A percentile compares a stretch with the other conserved stretches of the same genome.
Conservation (phyloP, 2,113 vertebrate genomes). For the Prolemur simus region DNA sequence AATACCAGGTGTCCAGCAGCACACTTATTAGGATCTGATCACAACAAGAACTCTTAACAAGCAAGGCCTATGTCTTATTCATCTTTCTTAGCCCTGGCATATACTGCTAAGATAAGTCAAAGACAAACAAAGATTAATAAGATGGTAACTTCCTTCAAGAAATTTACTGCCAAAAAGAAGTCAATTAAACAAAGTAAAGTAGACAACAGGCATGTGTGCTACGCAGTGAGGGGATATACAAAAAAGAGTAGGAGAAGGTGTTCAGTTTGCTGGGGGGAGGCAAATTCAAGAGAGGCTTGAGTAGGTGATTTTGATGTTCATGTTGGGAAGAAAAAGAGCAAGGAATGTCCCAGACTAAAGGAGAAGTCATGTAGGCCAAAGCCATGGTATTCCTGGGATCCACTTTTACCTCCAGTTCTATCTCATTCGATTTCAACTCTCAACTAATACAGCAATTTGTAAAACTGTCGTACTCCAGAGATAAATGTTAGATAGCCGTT, state of each 20-base stretch:
- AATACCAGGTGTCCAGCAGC: neutral
- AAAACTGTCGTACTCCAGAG: neutral
- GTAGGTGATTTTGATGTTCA: neutral
- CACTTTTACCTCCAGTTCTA: neutral
- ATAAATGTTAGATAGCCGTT: neutral
- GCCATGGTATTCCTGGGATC: neutral
- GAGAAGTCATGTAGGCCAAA: neutral
- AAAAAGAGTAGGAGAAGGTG: neutral
- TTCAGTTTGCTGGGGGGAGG: neutral
- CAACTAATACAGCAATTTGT: neutral
- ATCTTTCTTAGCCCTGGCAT: neutral
- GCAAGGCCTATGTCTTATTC: neutral
- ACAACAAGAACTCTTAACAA: neutral
- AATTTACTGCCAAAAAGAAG: neutral
- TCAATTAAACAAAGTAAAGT: neutral
- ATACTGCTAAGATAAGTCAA: neutral
- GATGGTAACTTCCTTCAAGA: neutral
- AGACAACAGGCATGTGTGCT: neutral
- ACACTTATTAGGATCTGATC: constrained; percentile 6
- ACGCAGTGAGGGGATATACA: neutral
- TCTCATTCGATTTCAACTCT: neutral
- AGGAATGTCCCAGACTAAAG: neutral
- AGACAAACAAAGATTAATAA: constrained; percentile 28
- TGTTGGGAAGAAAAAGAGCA: neutral
- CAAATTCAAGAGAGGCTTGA: neutral